Evolutionary conservation across 1,140 invertebrate species (phyloP).

Genomic region (Cotesia typhae): DNA sequence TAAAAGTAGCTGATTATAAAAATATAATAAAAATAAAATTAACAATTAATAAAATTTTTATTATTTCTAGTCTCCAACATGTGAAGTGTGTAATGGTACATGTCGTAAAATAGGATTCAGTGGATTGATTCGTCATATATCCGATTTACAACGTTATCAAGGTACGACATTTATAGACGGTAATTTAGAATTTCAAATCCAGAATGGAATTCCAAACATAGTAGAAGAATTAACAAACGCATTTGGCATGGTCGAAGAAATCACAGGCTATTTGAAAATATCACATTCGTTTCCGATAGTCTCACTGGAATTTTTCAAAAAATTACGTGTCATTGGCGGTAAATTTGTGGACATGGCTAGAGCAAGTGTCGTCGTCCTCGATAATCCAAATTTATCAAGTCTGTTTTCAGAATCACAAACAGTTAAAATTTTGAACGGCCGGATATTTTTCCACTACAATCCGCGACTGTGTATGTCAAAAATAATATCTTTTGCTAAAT

Average conservation of each 20-base stretch:
- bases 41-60: conserved; percentile 10
- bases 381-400: conserved; percentile 54
- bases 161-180: conserved; percentile 73
- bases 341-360: conserved; percentile 61
- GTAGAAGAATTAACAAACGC: conserved; percentile 70
- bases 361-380: conserved; percentile 69
- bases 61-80: conserved; percentile 46
- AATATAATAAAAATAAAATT: conserved; percentile 1
- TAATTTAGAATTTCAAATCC: conserved; percentile 70
- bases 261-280: conserved; percentile 70
- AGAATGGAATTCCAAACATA: conserved; percentile 66
- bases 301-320: conserved; percentile 71
- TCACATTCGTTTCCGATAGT: conserved; percentile 70
- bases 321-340: conserved; percentile 68
- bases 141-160: conserved; percentile 52
- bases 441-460: conserved; percentile 79
- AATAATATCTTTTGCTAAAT: conserved; percentile 70
- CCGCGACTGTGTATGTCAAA: conserved; percentile 76
- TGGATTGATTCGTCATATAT: conserved; percentile 51
- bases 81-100: conserved; percentile 43
- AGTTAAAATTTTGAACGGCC: conserved; percentile 70
- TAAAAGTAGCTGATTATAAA: too few species aligned
- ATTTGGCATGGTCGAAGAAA: conserved; percentile 70
- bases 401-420: conserved; percentile 51
- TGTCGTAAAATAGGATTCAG: conserved; percentile 61